phyloP scores from a whole-genome alignment of 2,888 invertebrate genomes.

The Pollenia amentaria region DNA sequence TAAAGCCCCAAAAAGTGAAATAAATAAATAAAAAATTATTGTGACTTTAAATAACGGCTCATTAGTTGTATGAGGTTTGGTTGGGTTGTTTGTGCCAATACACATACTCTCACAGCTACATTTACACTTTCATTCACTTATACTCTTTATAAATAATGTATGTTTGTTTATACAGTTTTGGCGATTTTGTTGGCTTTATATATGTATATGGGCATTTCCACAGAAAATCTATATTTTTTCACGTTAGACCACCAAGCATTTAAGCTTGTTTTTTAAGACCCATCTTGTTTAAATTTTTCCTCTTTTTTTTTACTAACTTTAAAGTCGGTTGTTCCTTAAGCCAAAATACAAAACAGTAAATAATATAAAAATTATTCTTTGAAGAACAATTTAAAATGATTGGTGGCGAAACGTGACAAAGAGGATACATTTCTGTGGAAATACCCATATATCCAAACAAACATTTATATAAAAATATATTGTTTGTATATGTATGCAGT shows the following conservation, averaged over 20 bases:
- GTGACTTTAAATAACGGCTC: slow-evolving; percentile 24
- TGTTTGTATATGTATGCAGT: not conserved
- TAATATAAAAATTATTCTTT: no score
- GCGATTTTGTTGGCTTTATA: slow-evolving; percentile 3
- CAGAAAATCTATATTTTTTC: no score
- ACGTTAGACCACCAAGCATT: no score
- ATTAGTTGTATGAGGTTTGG: slow-evolving; percentile 35
- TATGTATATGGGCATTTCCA: no score
- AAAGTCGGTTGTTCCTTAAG: no score
- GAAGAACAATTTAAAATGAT: no score
- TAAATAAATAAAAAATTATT: slow-evolving; percentile 7
- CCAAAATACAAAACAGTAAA: no score
- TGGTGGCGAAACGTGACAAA: no score
- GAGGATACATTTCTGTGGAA: no score
- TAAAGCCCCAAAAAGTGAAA: slow-evolving; percentile 4
- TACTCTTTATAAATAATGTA: slow-evolving; percentile 6
- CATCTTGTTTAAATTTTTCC: no score
- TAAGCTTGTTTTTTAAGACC: no score
- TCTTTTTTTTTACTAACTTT: no score
- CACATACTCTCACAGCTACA: not conserved
- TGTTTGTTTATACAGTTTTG: slow-evolving; percentile 12
- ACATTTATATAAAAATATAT: not conserved
- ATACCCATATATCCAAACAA: not conserved
- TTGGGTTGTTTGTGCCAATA: not conserved
- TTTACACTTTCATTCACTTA: not conserved